Conservation (phyloP, 2,888 invertebrate species). For the Proisotoma minuta region DNA sequence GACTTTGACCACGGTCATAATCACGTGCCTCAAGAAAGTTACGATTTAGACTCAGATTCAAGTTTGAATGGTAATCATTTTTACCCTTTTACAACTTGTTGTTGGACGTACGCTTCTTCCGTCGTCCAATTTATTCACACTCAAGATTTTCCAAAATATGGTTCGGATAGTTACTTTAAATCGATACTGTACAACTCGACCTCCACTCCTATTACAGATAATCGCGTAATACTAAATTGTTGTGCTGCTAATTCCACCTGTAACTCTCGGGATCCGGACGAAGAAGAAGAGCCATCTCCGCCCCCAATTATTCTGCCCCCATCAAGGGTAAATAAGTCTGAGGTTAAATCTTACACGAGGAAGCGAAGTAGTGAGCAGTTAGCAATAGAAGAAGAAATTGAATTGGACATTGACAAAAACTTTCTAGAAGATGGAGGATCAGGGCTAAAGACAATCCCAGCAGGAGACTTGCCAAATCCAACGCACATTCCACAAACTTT, state of each 20-base stretch:
- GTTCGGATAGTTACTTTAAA: slow-evolving; percentile 6
- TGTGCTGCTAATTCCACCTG: slow-evolving; percentile 25
- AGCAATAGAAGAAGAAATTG: too few relatives aligned
- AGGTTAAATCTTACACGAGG: neutral
- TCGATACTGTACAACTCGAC: neutral
- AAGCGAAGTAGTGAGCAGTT: neutral
- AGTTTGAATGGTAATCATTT: neutral
- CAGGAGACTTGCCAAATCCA: slow-evolving; percentile 7
- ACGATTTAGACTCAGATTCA: neutral
- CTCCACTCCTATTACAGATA: slow-evolving; percentile 11
- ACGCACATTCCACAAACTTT: slow-evolving; percentile 6
- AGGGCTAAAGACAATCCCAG: neutral
- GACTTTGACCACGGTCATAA: neutral
- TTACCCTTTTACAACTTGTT: slow-evolving; percentile 30
- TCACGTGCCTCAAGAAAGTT: neutral
- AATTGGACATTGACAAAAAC: neutral
- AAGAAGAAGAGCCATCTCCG: slow-evolving; percentile 4
- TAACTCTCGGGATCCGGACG: slow-evolving; percentile 10
- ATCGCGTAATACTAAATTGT: slow-evolving; percentile 35
- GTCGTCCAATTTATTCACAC: slow-evolving; percentile 9
- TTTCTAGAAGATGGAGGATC: neutral
- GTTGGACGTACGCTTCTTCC: slow-evolving; percentile 44
- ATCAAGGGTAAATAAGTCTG: neutral
- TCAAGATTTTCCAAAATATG: slow-evolving; percentile 5
- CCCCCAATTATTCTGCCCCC: neutral